Base-by-base conservation (phyloP, 2,797 vertebrate genomes). In the Luscinia megarhynchos region DNA sequence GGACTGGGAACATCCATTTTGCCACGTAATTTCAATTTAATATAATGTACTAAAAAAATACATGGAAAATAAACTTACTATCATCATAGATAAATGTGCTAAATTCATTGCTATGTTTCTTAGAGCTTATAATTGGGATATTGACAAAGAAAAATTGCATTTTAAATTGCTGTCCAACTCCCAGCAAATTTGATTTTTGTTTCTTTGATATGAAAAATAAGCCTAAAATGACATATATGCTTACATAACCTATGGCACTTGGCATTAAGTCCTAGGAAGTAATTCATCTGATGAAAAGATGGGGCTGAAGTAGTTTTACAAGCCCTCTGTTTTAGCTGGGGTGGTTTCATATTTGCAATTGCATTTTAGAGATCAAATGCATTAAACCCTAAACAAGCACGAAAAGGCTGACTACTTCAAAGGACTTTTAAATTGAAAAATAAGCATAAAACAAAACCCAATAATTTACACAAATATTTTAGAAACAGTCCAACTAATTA, bases 341-440 rank as follows among this genome's bases (percentile, higher is more conserved):
- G 20, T 70, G n/a, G 36, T 90, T 92, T 76, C 63, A 59, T 18
- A 40, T 83, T 94, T 87, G 40, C 89, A 94, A 34, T 57, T 93
- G 30, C 84, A 53, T 89, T 95, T 94, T 76, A 86, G 70, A 96
- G 68, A 92, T 96, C 91, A 96, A 97, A 96, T 96, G 48, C 46
- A 84, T 93, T 89, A 95, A 93, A 90, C 23, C 12, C 55, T 89
- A 45, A 86, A 97, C 78, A 82, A 76, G 23, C 34, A 83, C 4
- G 0, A 34, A 83, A 78, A 78, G 62, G 45, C 45, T 93, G 88
- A 90, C 62, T 73, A 81, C 86, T 93, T 96, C 90, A 96, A 95
- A 96, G 70, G 64, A 34, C 41, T 92, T 90, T 93, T 62, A 93
- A 97, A 95, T 86, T 93, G 61, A 89, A 94, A 95, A 95, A 87